Evolutionary conservation across 2,113 vertebrate species (phyloP), one percentile per base, ranked within the genome.

Genomic region (Lepisosteus oculatus): DNA sequence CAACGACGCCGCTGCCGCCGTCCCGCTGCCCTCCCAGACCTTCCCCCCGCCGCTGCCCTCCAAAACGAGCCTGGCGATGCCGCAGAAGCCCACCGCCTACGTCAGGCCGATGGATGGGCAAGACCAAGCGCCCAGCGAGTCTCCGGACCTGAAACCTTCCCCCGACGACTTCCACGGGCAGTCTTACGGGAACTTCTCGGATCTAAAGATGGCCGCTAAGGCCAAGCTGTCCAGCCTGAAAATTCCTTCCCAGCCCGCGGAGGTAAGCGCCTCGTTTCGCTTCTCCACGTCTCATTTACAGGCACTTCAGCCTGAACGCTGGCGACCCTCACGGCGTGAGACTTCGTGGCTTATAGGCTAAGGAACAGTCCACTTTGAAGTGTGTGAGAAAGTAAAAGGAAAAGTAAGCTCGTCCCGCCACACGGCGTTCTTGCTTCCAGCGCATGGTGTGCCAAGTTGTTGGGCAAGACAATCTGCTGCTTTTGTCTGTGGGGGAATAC

Each of bases 61-160:
- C 4, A 97, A 97, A 86, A 89, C 84, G 43, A 88, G 81, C 65
- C 83, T 86, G 15, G 79, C 81, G 70, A 91, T 95, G 90, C 92
- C 93, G 72, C 92, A 91, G 82, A 99, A 99, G 85, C 97, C 97
- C 63, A 98, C 95, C 0, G 97, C 97, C 0, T 97, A 97, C 0
- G 96, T 99, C 56, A 90, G 96, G 67, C 97, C 97, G 70, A 95
- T 98, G 96, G 96, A 99, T 29, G 97, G 93, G 59, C 96, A 95
- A 79, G 97, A 99, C 66, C 96, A 98, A 86, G 87, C 88, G 11
- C 85, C 90, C 0, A 90, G 79, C 3, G 90, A 93, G 73, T 96
- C 97, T 0, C 94, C 96, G 0, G 91, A 95, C 69, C 89, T 98
- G 41, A 99, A 98, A 72, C 87, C 88, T 4, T 83, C 90, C 1